A percentile compares a stretch with the other conserved stretches of the same genome.
These are phyloP conservation scores for Misgurnus mizolepis DNA, from an alignment of 2,113 vertebrate genomes.

Conservation along the genomic window DNA sequence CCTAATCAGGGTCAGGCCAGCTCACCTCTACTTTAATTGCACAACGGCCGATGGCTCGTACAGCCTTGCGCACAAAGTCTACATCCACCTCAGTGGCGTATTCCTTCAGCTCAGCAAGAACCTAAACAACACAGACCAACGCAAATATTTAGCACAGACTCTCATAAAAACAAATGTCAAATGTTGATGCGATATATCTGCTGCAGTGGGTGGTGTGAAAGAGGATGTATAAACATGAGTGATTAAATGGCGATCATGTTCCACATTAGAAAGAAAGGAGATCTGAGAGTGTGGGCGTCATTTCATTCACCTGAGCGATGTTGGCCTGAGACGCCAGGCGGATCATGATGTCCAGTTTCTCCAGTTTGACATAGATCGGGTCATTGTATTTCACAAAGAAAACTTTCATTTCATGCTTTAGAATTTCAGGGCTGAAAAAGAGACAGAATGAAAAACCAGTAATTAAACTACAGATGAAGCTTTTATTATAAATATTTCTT, in stretches of 20 bases:
- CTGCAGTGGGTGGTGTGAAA: not conserved
- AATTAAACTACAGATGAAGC: too few relatives aligned
- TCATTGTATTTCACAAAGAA: conserved; percentile 99
- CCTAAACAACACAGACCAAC: conserved; percentile 71
- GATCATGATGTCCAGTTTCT: conserved; percentile 99
- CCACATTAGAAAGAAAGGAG: not conserved
- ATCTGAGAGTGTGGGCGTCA: not conserved
- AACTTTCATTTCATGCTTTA: conserved; percentile 99
- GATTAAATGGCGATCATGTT: not conserved
- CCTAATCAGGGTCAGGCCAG: not conserved
- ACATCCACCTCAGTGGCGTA: conserved; percentile 98
- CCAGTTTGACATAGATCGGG: conserved; percentile 97
- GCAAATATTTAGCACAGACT: not conserved
- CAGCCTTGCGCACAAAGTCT: conserved; percentile 96
- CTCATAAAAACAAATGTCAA: conserved; percentile 1
- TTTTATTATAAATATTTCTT: not conserved
- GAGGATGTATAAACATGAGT: not conserved
- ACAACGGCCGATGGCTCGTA: conserved; percentile 95
- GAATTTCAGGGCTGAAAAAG: conserved; percentile 85
- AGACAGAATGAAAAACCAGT: not conserved
- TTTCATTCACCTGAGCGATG: conserved; percentile 87
- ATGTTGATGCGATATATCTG: not conserved
- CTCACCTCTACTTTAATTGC: conserved; percentile 99
- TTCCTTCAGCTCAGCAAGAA: conserved; percentile 95
- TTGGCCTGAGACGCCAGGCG: conserved; percentile 96